Evolutionary conservation across 2,113 vertebrate species (phyloP).

Genomic region (Terrapene triunguis): DNA sequence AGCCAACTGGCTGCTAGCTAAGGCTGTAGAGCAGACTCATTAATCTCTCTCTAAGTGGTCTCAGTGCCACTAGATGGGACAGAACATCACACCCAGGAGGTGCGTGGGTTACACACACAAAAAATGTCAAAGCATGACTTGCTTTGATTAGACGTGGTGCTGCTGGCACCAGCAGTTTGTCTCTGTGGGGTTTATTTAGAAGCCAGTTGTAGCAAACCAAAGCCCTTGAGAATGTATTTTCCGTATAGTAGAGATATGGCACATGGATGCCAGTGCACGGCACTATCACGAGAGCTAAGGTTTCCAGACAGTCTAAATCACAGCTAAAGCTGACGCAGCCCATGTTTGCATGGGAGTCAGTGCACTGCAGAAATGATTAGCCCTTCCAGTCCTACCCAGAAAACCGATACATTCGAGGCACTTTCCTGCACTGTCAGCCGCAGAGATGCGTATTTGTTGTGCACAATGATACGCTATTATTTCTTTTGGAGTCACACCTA

Average conservation of each 20-base stretch:
- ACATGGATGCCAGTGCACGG: too few species aligned
- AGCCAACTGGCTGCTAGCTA: too few species aligned
- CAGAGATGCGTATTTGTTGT: too few species aligned
- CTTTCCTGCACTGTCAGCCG: too few species aligned
- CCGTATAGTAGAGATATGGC: neutral
- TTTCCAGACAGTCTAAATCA: neutral
- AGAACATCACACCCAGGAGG: too few species aligned
- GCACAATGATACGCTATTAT: too few species aligned
- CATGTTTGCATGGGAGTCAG: too few species aligned
- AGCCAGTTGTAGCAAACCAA: neutral
- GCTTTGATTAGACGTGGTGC: neutral
- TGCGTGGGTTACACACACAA: neutral
- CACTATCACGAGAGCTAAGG: fast-evolving
- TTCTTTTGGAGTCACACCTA: too few species aligned
- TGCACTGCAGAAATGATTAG: neutral
- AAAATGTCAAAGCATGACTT: neutral
- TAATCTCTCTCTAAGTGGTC: too few species aligned
- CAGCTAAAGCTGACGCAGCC: neutral
- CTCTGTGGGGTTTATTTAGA: neutral
- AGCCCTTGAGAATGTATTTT: neutral
- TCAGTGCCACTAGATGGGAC: too few species aligned
- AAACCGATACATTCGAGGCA: too few species aligned
- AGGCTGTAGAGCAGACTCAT: too few species aligned
- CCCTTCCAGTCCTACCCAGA: neutral
- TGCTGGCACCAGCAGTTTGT: neutral